phyloP scores from a whole-genome alignment of 2,888 invertebrate species.

The Ramazzottius varieornatus region DNA sequence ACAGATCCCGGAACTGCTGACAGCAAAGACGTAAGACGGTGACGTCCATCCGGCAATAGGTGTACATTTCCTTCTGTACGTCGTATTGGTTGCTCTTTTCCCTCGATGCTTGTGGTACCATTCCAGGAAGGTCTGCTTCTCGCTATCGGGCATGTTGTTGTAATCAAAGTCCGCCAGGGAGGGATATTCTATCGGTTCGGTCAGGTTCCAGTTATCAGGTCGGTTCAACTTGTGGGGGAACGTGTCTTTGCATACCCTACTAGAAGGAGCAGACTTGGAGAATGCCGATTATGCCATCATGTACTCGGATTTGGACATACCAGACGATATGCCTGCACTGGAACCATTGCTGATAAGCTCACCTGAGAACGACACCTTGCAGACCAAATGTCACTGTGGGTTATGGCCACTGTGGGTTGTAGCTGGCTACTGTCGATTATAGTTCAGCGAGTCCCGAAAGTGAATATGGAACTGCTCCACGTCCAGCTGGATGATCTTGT shows the following conservation, averaged over 20 bases:
- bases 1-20: background rate
- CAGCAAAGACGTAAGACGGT: background rate
- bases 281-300: no score
- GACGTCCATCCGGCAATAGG: background rate
- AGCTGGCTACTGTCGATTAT: no score
- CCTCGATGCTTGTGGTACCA: background rate
- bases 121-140: background rate
- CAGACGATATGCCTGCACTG: no score
- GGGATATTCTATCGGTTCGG: background rate
- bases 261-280: no score
- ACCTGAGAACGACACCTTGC: no score
- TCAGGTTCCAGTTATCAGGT: background rate
- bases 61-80: background rate
- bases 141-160: background rate
- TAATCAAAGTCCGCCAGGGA: background rate
- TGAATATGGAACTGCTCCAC: background rate
- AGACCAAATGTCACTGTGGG: no score
- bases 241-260: background rate
- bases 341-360: no score
- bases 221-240: background rate
- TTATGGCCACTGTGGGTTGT: no score
- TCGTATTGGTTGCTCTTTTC: background rate
- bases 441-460: no score
- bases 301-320: no score
- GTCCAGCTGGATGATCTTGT: background rate